Base-by-base conservation (phyloP, 1,140 invertebrate species). In the Papilio xuthus region DNA sequence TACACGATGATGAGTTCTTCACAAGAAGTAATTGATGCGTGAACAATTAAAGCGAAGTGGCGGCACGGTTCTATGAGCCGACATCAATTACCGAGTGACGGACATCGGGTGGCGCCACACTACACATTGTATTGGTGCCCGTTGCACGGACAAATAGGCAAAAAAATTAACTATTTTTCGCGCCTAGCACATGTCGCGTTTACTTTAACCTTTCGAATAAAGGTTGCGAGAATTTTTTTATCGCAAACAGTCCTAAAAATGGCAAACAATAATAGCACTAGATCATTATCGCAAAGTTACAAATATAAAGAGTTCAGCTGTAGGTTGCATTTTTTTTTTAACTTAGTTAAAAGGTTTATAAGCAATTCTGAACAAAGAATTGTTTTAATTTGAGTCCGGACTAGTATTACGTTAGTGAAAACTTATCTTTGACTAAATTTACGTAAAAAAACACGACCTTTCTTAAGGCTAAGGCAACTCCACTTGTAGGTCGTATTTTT, bases 21-120 rank as follows among this genome's bases (percentile, higher is more conserved):
- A 32, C 26, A 28, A 67, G 60, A 63, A 28, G 13, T 28, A 67
- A 28, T 28, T 67, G 60, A 50, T 26, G 71, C 42, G 71, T 73
- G 41, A 73, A 73, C 71, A 73, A 73, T 50, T 73, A 73, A 28
- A 67, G 60, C 26, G 26, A 13, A 67, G 23, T 13, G 4, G 60
- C 60, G 60, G 60, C 60, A 15, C 26, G 23, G 26, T 67, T 13
- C 71, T 73, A 50, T 73, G 10, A 42, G 20, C 41, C 42, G 20
- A 47, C 71, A 47, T n/a, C 32, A 72, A 72, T 41, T 72, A 72
- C 10, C 70, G n/a, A 44, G 41, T 26, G 42, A 73, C 71, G 71
- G 37, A 23, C 42, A 73, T 26, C 23, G 70, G 41, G 70, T 72
- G 37, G 71, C 71, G 71, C 71, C 71, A 47, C 50, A 42, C n/a